A percentile compares a stretch with the other conserved stretches of the same genome.
phyloP scores from a whole-genome alignment of 92 coral and sea anemone species.

The Phenganax subtilis region DNA sequence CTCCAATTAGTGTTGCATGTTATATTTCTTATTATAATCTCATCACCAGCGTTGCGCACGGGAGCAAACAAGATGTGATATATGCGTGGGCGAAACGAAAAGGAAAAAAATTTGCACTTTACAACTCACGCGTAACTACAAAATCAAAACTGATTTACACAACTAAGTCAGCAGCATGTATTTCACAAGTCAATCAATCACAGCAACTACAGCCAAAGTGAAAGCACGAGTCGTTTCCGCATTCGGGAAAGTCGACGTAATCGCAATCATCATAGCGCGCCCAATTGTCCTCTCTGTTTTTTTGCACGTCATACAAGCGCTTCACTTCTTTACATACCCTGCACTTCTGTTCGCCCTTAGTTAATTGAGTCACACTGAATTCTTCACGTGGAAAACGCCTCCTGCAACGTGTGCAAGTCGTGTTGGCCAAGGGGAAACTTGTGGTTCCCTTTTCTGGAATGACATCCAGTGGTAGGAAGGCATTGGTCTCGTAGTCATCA shows the following conservation, averaged over 20 bases:
- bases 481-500: conserved; percentile 70
- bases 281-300: conserved; percentile 54
- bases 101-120: too few relatives aligned
- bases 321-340: conserved; percentile 78
- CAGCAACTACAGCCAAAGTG: conserved; percentile 19
- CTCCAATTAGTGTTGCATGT: too few relatives aligned
- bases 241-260: conserved; percentile 35
- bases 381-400: conserved; percentile 60
- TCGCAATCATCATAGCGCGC: conserved; percentile 35
- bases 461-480: conserved; percentile 65
- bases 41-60: too few relatives aligned
- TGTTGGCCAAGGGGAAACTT: conserved; percentile 52
- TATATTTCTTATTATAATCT: too few relatives aligned
- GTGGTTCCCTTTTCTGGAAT: conserved; percentile 73
- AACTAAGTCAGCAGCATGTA: too few relatives aligned
- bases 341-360: conserved; percentile 68
- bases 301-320: conserved; percentile 53
- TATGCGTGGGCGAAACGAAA: too few relatives aligned
- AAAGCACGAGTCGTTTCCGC: conserved; percentile 38
- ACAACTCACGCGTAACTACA: too few relatives aligned
- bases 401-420: conserved; percentile 59
- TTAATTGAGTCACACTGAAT: conserved; percentile 59
- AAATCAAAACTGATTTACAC: too few relatives aligned
- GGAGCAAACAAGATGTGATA: too few relatives aligned
- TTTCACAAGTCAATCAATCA: background rate